Evolutionary conservation across 2,888 invertebrate species (phyloP), one percentile per base, ranked within the genome.

Genomic region (Podabrus alpinus): DNA sequence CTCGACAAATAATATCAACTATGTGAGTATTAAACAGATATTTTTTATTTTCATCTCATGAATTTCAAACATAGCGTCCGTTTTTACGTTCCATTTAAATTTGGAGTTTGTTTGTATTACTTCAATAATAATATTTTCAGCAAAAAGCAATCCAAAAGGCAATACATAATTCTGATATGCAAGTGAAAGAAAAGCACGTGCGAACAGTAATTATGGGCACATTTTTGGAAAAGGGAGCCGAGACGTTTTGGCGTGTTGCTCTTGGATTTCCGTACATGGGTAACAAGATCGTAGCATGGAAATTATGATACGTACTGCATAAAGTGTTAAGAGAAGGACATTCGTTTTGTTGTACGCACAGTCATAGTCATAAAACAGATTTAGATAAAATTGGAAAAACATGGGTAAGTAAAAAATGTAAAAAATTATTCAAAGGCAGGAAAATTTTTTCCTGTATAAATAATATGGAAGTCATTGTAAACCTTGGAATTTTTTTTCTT

Each of bases 121-220:
- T 24, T 7, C 9, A 24, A 24, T 9, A 24, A 24, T 24, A 9
- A 24, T 9, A 0, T 25, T n/a, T 68, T 15, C 89, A 97, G 96
- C 92, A 92, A 72, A 91, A 94, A 82, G 96, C 96, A 79, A 93
- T 99, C 76, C 93, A 93, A 82, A 99, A 99, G 88, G 99, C 99
- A 15, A 94, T 99, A 80, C 98, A 96, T 88, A 91, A 93, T 11
- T 90, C 93, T 78, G 99, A 99, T 88, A 94, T 94, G 10, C 97
- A 99, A 1, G 94, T 98, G 0, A 99, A 99, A 89, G 97, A 97
- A 86, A 99, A 99, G 91, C 99, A 99, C 94, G 97, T 98, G 62
- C 92, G 99, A 80, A 95, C 94, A 85, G 93, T 96, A 13, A 97
- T 99, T 83, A 96, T 99, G 82, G 97, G 97, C 25, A 97, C 97